These are phyloP conservation scores for Hippopotamyrus pictus DNA, from an alignment of 2,797 vertebrate genomes.

Conservation along the genomic window DNA sequence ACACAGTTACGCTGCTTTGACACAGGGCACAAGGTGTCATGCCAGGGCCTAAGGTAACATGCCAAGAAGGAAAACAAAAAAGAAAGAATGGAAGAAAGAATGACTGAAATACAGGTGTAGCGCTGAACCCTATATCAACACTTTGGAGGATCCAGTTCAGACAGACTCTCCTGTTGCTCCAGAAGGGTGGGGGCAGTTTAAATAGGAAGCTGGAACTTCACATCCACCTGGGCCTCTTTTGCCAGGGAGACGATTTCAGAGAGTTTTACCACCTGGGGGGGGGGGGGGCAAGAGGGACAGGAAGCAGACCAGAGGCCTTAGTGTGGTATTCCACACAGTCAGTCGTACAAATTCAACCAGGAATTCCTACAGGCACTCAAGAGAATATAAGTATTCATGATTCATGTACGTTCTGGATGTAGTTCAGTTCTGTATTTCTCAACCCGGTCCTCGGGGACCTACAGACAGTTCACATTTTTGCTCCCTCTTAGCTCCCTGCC, in stretches of 20 bases:
- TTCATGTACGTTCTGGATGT: not conserved
- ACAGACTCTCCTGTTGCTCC: slow-evolving; percentile 13
- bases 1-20: not conserved
- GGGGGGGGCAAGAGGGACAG: not conserved
- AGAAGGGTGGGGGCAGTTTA: slow-evolving; percentile 45
- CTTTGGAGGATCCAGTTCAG: slow-evolving; percentile 41
- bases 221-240: slow-evolving; percentile 92
- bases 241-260: slow-evolving; percentile 93
- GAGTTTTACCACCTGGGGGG: slow-evolving; percentile 84
- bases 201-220: slow-evolving; percentile 96
- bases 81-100: slow-evolving; percentile 24
- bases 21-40: not conserved
- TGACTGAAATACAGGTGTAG: slow-evolving; percentile 20
- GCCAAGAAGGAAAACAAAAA: slow-evolving; percentile 28
- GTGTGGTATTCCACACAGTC: too few relatives aligned
- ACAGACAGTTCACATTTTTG: not conserved
- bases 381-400: not conserved
- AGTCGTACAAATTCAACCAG: not conserved
- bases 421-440: not conserved
- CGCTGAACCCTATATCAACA: slow-evolving; percentile 44
- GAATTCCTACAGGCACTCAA: not conserved
- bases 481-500: too few relatives aligned
- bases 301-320: not conserved
- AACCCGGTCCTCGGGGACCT: not conserved
- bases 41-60: slow-evolving; percentile 14